Conservation (phyloP, 1,140 invertebrate genomes). For the Ephestia elutella region DNA sequence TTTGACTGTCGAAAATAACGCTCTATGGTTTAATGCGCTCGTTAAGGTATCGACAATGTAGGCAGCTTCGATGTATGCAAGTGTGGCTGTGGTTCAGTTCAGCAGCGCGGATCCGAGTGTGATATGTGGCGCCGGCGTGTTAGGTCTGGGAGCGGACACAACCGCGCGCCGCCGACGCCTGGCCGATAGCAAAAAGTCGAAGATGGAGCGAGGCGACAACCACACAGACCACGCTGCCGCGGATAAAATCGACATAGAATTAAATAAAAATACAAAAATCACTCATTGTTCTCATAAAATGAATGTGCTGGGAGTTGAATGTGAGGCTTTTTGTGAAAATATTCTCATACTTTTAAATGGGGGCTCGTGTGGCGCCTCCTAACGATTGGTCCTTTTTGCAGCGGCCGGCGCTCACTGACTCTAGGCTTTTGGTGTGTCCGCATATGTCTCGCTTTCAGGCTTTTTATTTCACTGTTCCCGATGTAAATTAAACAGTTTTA, state of each 20-base stretch:
- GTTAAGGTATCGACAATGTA: slow-evolving; percentile 23
- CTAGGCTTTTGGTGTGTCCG: slow-evolving; percentile 62
- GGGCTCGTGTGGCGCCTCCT: slow-evolving; percentile 71
- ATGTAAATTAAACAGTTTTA: slow-evolving; percentile 72
- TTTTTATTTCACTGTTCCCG: slow-evolving; percentile 61
- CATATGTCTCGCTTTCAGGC: slow-evolving; percentile 51
- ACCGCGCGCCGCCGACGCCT: slow-evolving; percentile 51
- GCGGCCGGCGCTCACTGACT: slow-evolving; percentile 43
- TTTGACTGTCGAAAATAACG: background rate
- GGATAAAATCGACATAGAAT: slow-evolving; percentile 73
- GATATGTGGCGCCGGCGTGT: slow-evolving; percentile 44
- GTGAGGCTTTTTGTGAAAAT: slow-evolving; percentile 72
- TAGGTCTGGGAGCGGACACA: slow-evolving; percentile 22
- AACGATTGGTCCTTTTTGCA: slow-evolving; percentile 70
- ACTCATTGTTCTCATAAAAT: slow-evolving; percentile 74
- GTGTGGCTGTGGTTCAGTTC: slow-evolving; percentile 17
- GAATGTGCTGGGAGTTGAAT: slow-evolving; percentile 71
- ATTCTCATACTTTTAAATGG: slow-evolving; percentile 74
- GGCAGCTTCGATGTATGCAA: slow-evolving; percentile 25
- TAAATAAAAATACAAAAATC: slow-evolving; percentile 73
- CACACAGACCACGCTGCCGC: slow-evolving; percentile 51
- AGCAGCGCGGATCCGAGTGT: slow-evolving; percentile 18
- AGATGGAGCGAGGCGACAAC: slow-evolving; percentile 65
- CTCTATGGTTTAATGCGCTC: slow-evolving; percentile 16
- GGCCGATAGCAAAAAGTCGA: slow-evolving; percentile 66